phyloP scores from a whole-genome alignment of 1,140 invertebrate genomes.

The Cherax quadricarinatus region DNA sequence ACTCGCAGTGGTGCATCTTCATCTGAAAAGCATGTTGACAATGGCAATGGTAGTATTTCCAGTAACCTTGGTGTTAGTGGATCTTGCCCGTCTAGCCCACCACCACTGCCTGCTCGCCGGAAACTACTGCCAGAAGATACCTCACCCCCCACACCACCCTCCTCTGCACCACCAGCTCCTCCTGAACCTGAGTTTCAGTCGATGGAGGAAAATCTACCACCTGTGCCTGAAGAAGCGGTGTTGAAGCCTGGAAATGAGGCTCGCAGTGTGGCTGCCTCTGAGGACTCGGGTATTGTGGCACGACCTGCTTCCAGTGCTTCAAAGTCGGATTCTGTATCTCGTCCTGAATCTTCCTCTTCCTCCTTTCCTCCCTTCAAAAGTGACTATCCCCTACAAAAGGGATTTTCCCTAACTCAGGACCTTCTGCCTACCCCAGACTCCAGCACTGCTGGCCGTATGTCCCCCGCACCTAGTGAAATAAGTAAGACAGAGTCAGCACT shows the following conservation, averaged over 20 bases:
- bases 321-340: constrained; percentile 75
- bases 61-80: constrained; percentile 12
- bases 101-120: constrained; percentile 35
- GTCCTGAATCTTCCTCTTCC: constrained; percentile 73
- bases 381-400: constrained; percentile 74
- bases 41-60: constrained; percentile 18
- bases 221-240: constrained; percentile 58
- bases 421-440: constrained; percentile 74
- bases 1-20: constrained; percentile 29
- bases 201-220: constrained; percentile 44
- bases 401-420: constrained; percentile 74
- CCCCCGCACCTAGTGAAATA: constrained; percentile 76
- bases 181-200: constrained; percentile 24
- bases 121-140: constrained; percentile 27
- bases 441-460: constrained; percentile 75
- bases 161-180: constrained; percentile 23
- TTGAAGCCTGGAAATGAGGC: constrained; percentile 65
- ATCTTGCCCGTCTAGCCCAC: constrained; percentile 19
- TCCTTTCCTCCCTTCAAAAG: constrained; percentile 74
- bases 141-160: neutral
- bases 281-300: constrained; percentile 74
- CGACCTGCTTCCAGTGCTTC: constrained; percentile 76
- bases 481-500: constrained; percentile 76
- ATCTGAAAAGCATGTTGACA: constrained; percentile 26
- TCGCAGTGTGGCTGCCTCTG: constrained; percentile 72